Evolutionary conservation across 2,797 vertebrate genomes (phyloP).

Genomic region (Malurus splendens): DNA sequence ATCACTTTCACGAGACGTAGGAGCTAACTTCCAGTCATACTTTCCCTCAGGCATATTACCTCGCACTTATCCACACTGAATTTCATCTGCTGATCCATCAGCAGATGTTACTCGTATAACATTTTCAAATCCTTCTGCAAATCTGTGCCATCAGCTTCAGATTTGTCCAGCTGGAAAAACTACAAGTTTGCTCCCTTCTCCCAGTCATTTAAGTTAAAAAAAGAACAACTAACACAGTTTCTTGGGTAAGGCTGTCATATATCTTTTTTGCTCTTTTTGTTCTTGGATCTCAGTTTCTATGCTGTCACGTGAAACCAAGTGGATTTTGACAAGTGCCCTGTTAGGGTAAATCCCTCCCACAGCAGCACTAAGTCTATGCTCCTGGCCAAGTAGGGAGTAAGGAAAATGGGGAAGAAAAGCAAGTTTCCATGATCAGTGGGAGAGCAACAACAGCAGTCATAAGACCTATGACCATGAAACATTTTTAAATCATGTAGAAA

Average conservation of each 20-base stretch:
- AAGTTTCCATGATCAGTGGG: neutral
- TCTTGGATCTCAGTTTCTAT: neutral
- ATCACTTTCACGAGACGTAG: neutral
- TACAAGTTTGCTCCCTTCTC: neutral
- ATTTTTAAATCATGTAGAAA: neutral
- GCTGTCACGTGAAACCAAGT: neutral
- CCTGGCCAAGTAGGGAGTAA: neutral
- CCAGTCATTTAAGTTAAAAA: neutral
- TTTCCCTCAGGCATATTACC: neutral
- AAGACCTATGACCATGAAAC: neutral
- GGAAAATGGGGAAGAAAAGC: neutral
- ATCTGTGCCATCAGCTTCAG: neutral
- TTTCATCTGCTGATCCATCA: neutral
- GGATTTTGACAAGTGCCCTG: neutral
- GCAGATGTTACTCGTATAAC: rapidly evolving
- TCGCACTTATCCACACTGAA: neutral
- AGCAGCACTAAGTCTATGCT: neutral
- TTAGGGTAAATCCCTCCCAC: neutral
- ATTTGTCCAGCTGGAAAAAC: neutral
- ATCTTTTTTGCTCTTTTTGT: neutral
- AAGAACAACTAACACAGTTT: neutral
- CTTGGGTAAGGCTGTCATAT: neutral
- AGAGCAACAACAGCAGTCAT: neutral
- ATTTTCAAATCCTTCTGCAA: neutral
- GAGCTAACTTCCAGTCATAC: neutral